Conservation (phyloP, 35 echinoderm and acorn worm genomes). For the Eucidaris tribuloides region DNA sequence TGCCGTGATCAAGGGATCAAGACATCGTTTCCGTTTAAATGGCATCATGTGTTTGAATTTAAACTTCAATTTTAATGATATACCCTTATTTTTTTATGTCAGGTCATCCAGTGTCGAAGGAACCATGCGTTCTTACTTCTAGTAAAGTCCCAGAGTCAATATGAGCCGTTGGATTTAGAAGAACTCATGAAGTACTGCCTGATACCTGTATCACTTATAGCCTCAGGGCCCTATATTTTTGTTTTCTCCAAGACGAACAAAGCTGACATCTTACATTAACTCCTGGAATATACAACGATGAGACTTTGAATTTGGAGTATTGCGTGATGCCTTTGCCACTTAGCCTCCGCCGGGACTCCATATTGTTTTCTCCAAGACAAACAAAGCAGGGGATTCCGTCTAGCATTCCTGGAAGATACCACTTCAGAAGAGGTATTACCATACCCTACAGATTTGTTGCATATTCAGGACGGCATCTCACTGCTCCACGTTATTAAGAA, state of each 20-base stretch:
- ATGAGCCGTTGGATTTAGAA: slow-evolving; percentile 22
- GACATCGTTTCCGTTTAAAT: too few species aligned
- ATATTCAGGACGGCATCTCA: slow-evolving; percentile 62
- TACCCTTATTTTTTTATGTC: too few species aligned
- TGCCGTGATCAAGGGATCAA: too few species aligned
- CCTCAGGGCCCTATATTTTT: slow-evolving; percentile 56
- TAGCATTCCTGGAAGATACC: too few species aligned
- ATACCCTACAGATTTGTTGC: slow-evolving; percentile 21
- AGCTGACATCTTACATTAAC: slow-evolving; percentile 36
- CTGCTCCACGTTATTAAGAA: slow-evolving; percentile 45
- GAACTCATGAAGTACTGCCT: slow-evolving; percentile 66
- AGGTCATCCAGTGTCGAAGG: slow-evolving; percentile 57
- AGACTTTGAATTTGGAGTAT: slow-evolving; percentile 22
- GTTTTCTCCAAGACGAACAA: slow-evolving; percentile 62
- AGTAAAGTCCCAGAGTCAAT: slow-evolving; percentile 30
- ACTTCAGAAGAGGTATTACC: neutral
- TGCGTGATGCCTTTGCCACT: slow-evolving; percentile 29
- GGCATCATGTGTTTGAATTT: too few species aligned
- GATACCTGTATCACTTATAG: slow-evolving; percentile 65
- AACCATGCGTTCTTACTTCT: slow-evolving; percentile 54
- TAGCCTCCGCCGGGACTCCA: slow-evolving; percentile 10
- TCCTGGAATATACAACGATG: slow-evolving; percentile 22
- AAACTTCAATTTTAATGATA: too few species aligned
- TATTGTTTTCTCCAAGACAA: slow-evolving; percentile 51
- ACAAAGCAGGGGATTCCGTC: slow-evolving; percentile 44